phyloP scores from a whole-genome alignment of 2,888 invertebrate species.

The Gastracanthus pulcherrimus region DNA sequence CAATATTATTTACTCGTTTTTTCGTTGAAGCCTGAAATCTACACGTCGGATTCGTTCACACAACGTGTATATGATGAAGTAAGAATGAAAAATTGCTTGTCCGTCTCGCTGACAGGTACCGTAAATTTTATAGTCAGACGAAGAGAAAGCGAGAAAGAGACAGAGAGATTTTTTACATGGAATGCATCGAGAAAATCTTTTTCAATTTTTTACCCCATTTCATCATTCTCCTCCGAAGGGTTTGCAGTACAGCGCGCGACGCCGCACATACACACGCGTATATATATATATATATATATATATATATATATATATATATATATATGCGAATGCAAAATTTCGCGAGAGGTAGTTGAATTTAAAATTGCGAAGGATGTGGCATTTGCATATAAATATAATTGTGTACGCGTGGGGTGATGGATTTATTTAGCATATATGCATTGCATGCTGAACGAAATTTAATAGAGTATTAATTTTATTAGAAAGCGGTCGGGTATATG shows the following conservation, averaged over 20 bases:
- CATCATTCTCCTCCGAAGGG: neutral
- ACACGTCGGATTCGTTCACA: constrained; percentile 55
- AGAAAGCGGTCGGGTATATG: neutral
- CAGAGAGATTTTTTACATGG: neutral
- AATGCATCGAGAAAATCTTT: constrained; percentile 1
- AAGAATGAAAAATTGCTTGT: constrained; percentile 55
- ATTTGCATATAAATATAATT: constrained; percentile 42
- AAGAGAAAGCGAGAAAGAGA: neutral
- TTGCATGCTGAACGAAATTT: constrained; percentile 7
- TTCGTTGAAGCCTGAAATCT: constrained; percentile 50
- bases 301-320: too few species aligned
- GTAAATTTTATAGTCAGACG: constrained; percentile 49
- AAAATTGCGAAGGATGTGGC: constrained; percentile 18
- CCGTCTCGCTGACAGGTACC: constrained; percentile 40
- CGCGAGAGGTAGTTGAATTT: constrained; percentile 2
- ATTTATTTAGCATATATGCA: constrained; percentile 21
- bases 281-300: neutral
- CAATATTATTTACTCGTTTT: neutral
- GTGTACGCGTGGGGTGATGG: neutral
- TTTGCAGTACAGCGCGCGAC: too few species aligned
- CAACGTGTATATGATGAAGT: constrained; percentile 18
- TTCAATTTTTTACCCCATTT: constrained; percentile 3
- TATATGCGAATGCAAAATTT: neutral
- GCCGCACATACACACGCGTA: neutral
- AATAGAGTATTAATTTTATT: constrained; percentile 34